phyloP scores from a whole-genome alignment of 2,113 vertebrate genomes.

The Lasiurus borealis region DNA sequence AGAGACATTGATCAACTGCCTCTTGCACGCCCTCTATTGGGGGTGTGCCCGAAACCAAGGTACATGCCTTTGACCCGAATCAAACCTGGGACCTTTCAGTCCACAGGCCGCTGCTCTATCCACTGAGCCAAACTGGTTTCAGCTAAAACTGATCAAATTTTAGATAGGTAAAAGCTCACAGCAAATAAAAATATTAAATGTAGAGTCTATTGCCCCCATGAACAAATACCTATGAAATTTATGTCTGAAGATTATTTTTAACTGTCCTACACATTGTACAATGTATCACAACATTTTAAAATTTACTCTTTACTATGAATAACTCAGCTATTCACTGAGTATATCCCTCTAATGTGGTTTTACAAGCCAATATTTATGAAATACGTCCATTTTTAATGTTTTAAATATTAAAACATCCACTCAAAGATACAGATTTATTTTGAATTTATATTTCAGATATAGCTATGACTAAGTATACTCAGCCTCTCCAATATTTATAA shows the following conservation, averaged over 20 bases:
- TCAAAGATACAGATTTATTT: neutral
- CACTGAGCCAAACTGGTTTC: too few relatives aligned
- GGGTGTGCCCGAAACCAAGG: too few relatives aligned
- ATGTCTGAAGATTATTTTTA: neutral
- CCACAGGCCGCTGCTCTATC: too few relatives aligned
- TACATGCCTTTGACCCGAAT: too few relatives aligned
- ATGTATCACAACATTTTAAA: neutral
- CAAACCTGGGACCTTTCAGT: too few relatives aligned
- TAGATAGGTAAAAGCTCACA: slow-evolving; percentile 5
- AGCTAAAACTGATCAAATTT: neutral
- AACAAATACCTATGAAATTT: neutral
- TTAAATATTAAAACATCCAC: slow-evolving; percentile 5
- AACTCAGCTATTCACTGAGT: neutral
- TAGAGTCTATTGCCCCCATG: neutral
- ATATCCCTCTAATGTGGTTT: neutral
- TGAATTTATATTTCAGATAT: slow-evolving; percentile 42
- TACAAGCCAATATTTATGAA: neutral
- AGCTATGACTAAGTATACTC: neutral
- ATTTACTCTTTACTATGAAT: neutral
- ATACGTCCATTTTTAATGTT: neutral
- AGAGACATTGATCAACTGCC: too few relatives aligned
- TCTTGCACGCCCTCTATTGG: too few relatives aligned
- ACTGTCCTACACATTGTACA: neutral
- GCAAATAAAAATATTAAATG: neutral
- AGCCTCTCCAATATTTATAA: neutral